Evolutionary conservation across 2,888 invertebrate species (phyloP).

Genomic region (Agrilus cyanescens): DNA sequence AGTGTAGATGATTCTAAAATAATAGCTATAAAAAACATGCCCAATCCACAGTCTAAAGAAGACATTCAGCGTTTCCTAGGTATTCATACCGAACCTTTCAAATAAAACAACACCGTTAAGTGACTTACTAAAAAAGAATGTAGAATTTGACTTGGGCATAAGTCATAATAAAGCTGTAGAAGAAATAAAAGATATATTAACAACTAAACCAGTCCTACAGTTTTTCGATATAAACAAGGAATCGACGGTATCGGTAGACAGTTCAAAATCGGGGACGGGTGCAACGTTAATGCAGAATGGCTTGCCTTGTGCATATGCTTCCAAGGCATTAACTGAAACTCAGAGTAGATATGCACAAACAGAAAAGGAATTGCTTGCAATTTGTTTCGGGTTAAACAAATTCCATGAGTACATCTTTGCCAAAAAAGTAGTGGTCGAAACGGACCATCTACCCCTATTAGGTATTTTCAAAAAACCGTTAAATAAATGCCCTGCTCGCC

Average conservation of each 20-base stretch:
- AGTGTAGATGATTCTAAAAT: conserved; percentile 11
- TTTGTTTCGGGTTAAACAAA: conserved; percentile 22
- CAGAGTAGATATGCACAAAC: conserved; percentile 23
- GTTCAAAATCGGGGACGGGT: conserved; percentile 15
- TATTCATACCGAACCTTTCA: conserved; percentile 6
- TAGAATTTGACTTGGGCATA: neutral
- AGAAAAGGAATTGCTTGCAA: conserved; percentile 25
- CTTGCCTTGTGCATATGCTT: conserved; percentile 26
- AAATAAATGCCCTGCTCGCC: no score
- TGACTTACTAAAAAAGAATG: conserved; percentile 1
- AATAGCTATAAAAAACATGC: conserved; percentile 12
- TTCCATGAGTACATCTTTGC: conserved; percentile 25
- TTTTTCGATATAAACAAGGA: conserved; percentile 4
- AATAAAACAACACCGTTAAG: conserved; percentile 5
- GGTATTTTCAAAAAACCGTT: conserved; percentile 3
- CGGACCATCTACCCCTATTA: conserved; percentile 13
- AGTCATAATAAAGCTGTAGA: conserved; percentile 2
- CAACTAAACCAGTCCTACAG: conserved; percentile 1
- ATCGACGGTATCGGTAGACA: conserved; percentile 6
- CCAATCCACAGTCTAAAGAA: conserved; percentile 12
- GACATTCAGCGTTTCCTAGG: conserved; percentile 17
- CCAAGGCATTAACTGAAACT: conserved; percentile 17
- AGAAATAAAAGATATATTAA: no score
- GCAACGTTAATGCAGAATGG: conserved; percentile 24
- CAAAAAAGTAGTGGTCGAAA: conserved; percentile 9